Percentiles rank a stretch among this genome's conserved stretches.
phyloP scores from a whole-genome alignment of 2,888 invertebrate genomes.

The Watsonalla binaria region DNA sequence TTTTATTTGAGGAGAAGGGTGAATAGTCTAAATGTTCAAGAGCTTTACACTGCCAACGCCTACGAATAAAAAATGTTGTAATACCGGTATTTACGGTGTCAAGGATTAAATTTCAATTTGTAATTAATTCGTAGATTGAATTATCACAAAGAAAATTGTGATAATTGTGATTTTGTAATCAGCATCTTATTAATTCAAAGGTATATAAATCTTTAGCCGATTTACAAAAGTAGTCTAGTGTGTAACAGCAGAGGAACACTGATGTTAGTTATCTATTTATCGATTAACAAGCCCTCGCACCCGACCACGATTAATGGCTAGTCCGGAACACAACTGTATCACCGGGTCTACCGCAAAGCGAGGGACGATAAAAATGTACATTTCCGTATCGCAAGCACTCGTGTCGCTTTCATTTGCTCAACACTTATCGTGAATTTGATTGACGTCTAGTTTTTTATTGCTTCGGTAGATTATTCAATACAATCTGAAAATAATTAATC shows the following conservation, averaged over 20 bases:
- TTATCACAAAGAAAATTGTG: too few relatives aligned
- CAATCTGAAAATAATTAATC: too few relatives aligned
- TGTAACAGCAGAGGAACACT: too few relatives aligned
- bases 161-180: too few relatives aligned
- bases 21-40: slow-evolving; percentile 15
- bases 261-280: too few relatives aligned
- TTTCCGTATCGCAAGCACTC: slow-evolving; percentile 12
- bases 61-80: slow-evolving; percentile 1
- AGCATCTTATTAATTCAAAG: too few relatives aligned
- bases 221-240: too few relatives aligned
- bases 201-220: too few relatives aligned
- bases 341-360: slow-evolving; percentile 33
- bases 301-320: slow-evolving; percentile 32
- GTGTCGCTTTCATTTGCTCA: slow-evolving; percentile 7
- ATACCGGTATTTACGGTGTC: too few relatives aligned
- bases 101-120: too few relatives aligned
- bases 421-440: slow-evolving; percentile 19
- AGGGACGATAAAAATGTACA: slow-evolving; percentile 33
- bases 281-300: not conserved
- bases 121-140: too few relatives aligned
- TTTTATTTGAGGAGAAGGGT: slow-evolving; percentile 37
- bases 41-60: slow-evolving; percentile 16
- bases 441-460: slow-evolving; percentile 19
- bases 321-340: slow-evolving; percentile 40
- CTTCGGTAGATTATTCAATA: not conserved